Conservation (phyloP, 92 coral and sea anemone genomes). For the Diadumene lineata region DNA sequence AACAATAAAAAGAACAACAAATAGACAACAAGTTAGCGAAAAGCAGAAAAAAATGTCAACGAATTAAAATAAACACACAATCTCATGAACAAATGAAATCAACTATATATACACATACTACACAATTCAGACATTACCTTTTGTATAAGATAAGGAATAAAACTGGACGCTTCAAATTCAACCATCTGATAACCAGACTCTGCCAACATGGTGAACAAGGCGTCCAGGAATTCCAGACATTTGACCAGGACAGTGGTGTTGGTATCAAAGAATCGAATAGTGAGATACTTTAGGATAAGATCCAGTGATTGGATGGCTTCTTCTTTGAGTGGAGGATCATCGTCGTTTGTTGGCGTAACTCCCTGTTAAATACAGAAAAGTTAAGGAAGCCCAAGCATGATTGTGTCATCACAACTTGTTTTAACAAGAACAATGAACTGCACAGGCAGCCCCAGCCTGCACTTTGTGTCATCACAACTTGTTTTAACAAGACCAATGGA, state of each 20-base stretch:
- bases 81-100: no score
- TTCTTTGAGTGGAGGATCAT: constrained; percentile 68
- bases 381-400: not conserved
- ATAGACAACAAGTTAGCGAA: not conserved
- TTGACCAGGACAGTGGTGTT: constrained; percentile 95
- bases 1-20: not conserved
- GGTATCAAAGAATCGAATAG: constrained; percentile 93
- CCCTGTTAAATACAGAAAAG: constrained; percentile 37
- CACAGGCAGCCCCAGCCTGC: no score
- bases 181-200: constrained; percentile 83
- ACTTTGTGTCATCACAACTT: no score
- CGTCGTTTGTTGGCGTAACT: constrained; percentile 50
- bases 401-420: no score
- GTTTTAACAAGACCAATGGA: no score
- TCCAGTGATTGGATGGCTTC: constrained; percentile 87
- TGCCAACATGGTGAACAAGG: constrained; percentile 75
- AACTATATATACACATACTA: not conserved
- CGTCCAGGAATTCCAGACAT: constrained; percentile 88
- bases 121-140: constrained; percentile 55
- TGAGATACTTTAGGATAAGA: constrained; percentile 85
- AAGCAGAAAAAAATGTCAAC: not conserved
- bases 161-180: constrained; percentile 93
- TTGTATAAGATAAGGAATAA: constrained; percentile 86
- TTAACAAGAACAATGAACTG: no score
- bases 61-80: not conserved